These are phyloP conservation scores for Halichoeres trimaculatus DNA, from an alignment of 2,113 vertebrate genomes.

Conservation along the genomic window DNA sequence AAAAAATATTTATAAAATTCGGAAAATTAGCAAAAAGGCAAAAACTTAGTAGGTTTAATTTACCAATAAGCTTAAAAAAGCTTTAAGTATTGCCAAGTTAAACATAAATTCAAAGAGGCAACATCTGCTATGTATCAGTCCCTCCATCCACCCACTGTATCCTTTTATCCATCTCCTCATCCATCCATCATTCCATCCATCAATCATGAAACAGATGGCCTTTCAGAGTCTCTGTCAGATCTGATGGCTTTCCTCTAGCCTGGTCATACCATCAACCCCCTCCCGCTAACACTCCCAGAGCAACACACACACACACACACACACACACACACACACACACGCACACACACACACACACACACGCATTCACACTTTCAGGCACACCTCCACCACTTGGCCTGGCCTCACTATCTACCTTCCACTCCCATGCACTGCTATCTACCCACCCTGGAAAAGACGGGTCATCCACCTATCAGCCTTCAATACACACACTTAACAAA, in stretches of 20 bases:
- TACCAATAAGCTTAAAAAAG: too few relatives aligned
- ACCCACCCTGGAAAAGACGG: slow-evolving; percentile 67
- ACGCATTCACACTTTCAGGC: slow-evolving; percentile 34
- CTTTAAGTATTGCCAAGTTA: not conserved
- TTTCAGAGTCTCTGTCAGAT: slow-evolving; percentile 77
- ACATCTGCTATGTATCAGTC: slow-evolving; percentile 39
- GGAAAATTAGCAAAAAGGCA: too few relatives aligned
- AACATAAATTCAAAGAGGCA: not conserved
- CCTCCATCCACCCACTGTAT: slow-evolving; percentile 57
- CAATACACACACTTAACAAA: slow-evolving; percentile 69
- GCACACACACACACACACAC: slow-evolving; percentile 34
- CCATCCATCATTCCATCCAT: slow-evolving; percentile 77
- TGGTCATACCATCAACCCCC: slow-evolving; percentile 68
- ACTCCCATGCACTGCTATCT: slow-evolving; percentile 59
- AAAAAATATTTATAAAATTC: too few relatives aligned
- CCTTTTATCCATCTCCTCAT: slow-evolving; percentile 51
- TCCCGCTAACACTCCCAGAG: slow-evolving; percentile 16
- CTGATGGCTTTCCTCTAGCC: slow-evolving; percentile 74
- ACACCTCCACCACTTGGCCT: slow-evolving; percentile 51
- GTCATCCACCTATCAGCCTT: slow-evolving; percentile 77
- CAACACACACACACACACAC: slow-evolving; percentile 29
- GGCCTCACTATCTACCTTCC: slow-evolving; percentile 12
- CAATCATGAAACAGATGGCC: slow-evolving; percentile 85
- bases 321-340: slow-evolving; percentile 47
- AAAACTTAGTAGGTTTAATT: too few relatives aligned